Evolutionary conservation across 2,888 invertebrate species (phyloP).

Genomic region (Caenorhabditis angaria): DNA sequence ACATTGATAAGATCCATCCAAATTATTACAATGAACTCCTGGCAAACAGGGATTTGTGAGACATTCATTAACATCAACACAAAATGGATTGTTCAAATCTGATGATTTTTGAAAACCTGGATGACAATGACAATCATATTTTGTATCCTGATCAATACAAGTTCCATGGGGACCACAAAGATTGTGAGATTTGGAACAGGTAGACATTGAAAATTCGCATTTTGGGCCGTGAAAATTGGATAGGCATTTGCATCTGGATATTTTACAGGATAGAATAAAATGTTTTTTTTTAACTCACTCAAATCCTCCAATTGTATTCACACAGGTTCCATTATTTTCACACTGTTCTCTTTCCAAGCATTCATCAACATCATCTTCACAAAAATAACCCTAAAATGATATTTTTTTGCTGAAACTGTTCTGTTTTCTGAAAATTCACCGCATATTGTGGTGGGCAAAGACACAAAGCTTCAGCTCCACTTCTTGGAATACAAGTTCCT

Average conservation of each 20-base stretch:
- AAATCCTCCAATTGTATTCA: constrained; percentile 57
- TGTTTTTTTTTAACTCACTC: constrained; percentile 5
- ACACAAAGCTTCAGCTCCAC: constrained; percentile 61
- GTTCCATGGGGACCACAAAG: constrained; percentile 56
- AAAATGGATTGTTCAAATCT: constrained; percentile 78
- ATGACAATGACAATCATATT: constrained; percentile 75
- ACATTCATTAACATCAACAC: constrained; percentile 80
- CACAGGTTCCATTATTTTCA: constrained; percentile 65
- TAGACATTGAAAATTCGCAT: constrained; percentile 54
- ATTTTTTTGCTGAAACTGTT: no score
- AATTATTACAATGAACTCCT: constrained; percentile 84
- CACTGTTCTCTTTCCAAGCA: constrained; percentile 58
- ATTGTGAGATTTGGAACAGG: constrained; percentile 54
- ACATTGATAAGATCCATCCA: constrained; percentile 88
- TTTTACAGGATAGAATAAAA: no score
- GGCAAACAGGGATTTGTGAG: constrained; percentile 65
- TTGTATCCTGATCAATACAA: constrained; percentile 34
- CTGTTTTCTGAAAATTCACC: no score
- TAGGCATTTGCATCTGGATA: constrained; percentile 74
- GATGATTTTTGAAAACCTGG: constrained; percentile 84
- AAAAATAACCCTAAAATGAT: constrained; percentile 41
- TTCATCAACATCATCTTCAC: constrained; percentile 66
- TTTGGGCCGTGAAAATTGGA: constrained; percentile 63
- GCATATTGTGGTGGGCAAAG: constrained; percentile 64
- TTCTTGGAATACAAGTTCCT: constrained; percentile 62